phyloP scores from a whole-genome alignment of 1,140 invertebrate genomes.

The Argopecten irradians region DNA sequence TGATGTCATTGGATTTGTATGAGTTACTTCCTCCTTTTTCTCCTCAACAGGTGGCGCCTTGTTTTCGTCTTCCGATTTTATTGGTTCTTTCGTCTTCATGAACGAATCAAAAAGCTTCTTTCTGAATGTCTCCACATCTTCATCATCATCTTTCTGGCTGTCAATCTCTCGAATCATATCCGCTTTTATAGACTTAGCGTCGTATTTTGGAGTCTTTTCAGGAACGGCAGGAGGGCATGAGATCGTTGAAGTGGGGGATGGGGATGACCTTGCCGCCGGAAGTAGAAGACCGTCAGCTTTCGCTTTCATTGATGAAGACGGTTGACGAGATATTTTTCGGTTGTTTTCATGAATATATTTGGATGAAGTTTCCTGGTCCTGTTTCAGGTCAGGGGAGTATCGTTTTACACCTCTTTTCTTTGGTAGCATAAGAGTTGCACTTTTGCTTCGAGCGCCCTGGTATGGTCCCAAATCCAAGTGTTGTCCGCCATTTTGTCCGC shows the following conservation, averaged over 20 bases:
- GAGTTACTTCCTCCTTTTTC: not conserved
- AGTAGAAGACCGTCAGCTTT: not conserved
- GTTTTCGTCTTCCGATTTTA: not conserved
- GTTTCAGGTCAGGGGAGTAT: not conserved
- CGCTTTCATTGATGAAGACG: not conserved
- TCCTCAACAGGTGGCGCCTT: not conserved
- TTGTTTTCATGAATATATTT: not conserved
- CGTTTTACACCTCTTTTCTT: slow-evolving; percentile 44
- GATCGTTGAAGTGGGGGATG: not conserved
- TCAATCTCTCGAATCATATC: slow-evolving; percentile 48
- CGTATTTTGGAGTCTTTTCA: not conserved
- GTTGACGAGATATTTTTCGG: not conserved
- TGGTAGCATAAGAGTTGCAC: slow-evolving; percentile 43
- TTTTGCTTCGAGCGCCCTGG: slow-evolving; percentile 23
- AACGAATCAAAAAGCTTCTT: slow-evolving; percentile 30
- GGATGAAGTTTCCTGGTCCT: not conserved
- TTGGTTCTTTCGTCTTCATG: slow-evolving; percentile 33
- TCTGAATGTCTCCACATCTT: slow-evolving; percentile 43
- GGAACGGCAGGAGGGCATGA: not conserved
- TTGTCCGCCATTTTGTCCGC: not conserved
- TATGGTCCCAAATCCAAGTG: not conserved
- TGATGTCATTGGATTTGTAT: slow-evolving; percentile 23
- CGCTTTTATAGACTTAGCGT: slow-evolving; percentile 38
- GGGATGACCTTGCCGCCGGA: not conserved
- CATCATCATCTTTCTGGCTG: slow-evolving; percentile 34